phyloP scores from a whole-genome alignment of 2,113 vertebrate genomes.

The Hemibagrus wyckioides region DNA sequence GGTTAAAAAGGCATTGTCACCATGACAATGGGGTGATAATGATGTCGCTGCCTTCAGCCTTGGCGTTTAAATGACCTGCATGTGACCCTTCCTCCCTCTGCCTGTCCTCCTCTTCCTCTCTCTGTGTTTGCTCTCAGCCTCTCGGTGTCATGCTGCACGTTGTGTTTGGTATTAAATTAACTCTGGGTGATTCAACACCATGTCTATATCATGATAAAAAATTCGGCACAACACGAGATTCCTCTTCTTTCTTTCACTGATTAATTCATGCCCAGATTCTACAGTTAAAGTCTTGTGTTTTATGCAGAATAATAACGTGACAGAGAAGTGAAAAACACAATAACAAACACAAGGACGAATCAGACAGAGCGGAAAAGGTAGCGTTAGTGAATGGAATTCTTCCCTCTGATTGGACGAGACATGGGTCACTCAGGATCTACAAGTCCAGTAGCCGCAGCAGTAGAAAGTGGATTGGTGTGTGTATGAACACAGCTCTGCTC shows the following conservation, averaged over 20 bases:
- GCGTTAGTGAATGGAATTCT: too few relatives aligned
- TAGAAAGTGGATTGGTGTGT: too few relatives aligned
- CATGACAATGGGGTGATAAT: slow-evolving; percentile 64
- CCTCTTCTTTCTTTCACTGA: not conserved
- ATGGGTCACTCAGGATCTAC: too few relatives aligned
- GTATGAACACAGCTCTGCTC: too few relatives aligned
- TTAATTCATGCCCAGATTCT: not conserved
- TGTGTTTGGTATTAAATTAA: slow-evolving; percentile 46
- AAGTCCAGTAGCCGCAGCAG: too few relatives aligned
- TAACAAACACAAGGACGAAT: too few relatives aligned
- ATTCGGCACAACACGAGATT: not conserved
- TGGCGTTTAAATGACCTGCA: slow-evolving; percentile 84
- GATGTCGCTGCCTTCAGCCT: slow-evolving; percentile 76
- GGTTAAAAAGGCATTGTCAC: slow-evolving; percentile 62
- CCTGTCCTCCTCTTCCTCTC: slow-evolving; percentile 49
- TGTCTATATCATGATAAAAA: not conserved
- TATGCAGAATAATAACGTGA: not conserved
- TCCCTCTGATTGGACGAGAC: too few relatives aligned
- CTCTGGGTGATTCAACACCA: not conserved
- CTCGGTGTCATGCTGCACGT: slow-evolving; percentile 47
- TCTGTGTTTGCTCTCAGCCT: slow-evolving; percentile 51
- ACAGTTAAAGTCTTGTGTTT: not conserved
- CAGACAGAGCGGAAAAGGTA: too few relatives aligned
- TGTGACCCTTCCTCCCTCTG: slow-evolving; percentile 67
- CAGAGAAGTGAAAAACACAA: too few relatives aligned